These are phyloP conservation scores for Macaria liturata DNA, from an alignment of 2,888 invertebrate genomes.

Conservation along the genomic window DNA sequence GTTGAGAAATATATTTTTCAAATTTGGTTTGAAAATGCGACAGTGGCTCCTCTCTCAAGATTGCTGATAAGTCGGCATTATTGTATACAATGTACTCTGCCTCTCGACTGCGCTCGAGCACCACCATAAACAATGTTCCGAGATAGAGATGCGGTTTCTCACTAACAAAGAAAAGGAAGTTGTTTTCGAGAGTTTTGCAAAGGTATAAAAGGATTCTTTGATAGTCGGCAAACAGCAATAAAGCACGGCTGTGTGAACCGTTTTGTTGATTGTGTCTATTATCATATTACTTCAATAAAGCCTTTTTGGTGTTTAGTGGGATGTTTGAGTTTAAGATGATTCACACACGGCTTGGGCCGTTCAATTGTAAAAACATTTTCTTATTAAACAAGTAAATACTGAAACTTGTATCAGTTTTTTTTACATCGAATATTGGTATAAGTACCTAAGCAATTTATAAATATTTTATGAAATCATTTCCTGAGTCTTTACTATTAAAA, in stretches of 20 bases:
- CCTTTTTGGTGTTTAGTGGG: conserved; percentile 28
- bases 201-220: conserved; percentile 61
- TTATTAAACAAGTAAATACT: too few relatives aligned
- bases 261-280: conserved; percentile 32
- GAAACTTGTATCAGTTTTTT: neutral
- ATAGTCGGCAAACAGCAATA: conserved; percentile 39
- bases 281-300: conserved; percentile 33
- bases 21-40: too few relatives aligned
- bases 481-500: too few relatives aligned
- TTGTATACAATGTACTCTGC: conserved; percentile 25
- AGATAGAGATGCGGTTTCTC: conserved; percentile 51
- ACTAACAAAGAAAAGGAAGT: conserved; percentile 74
- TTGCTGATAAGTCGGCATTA: too few relatives aligned
- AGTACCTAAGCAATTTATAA: too few relatives aligned
- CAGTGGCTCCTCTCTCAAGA: too few relatives aligned
- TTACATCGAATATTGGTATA: too few relatives aligned
- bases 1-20: too few relatives aligned
- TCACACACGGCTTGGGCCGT: neutral
- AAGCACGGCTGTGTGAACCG: conserved; percentile 32
- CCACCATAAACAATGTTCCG: conserved; percentile 19
- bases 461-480: too few relatives aligned
- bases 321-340: conserved; percentile 16
- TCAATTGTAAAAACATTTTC: neutral
- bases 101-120: conserved; percentile 14
- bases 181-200: conserved; percentile 64